Evolutionary conservation across 2,797 vertebrate genomes (phyloP).

Genomic region (Hypotaenidia philippensis): DNA sequence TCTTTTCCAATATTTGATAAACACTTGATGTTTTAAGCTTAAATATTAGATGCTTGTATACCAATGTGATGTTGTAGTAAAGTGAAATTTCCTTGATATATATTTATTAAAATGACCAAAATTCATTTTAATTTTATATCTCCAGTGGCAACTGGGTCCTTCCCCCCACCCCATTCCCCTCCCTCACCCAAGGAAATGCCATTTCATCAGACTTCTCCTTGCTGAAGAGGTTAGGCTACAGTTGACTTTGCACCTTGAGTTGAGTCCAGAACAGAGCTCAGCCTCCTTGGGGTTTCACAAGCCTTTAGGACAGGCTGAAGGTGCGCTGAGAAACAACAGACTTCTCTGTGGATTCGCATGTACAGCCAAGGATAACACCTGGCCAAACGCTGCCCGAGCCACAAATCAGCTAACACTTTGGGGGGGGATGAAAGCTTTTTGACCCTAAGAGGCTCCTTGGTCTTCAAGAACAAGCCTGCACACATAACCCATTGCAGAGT

Average conservation of each 20-base stretch:
- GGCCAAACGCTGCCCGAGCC: background rate
- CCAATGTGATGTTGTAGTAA: conserved; percentile 84
- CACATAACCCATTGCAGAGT: background rate
- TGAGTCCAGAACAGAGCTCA: background rate
- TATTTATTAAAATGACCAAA: conserved; percentile 86
- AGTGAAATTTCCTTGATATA: conserved; percentile 85
- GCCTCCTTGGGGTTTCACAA: background rate
- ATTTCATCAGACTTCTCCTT: background rate
- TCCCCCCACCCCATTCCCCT: background rate
- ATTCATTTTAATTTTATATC: conserved; percentile 75
- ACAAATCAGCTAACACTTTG: background rate
- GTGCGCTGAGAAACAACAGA: background rate
- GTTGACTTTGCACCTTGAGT: background rate
- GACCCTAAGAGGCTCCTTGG: background rate
- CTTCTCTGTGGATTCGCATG: background rate
- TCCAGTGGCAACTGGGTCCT: conserved; percentile 44
- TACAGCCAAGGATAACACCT: background rate
- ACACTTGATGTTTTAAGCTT: conserved; percentile 81
- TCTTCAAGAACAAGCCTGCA: background rate
- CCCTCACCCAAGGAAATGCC: background rate
- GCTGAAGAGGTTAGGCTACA: background rate
- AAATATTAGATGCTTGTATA: conserved; percentile 84
- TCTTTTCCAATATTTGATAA: conserved; percentile 83
- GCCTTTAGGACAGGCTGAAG: background rate
- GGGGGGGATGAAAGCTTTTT: background rate